Conservation (phyloP, 1,140 invertebrate species). For the Dufourea novaeangliae region DNA sequence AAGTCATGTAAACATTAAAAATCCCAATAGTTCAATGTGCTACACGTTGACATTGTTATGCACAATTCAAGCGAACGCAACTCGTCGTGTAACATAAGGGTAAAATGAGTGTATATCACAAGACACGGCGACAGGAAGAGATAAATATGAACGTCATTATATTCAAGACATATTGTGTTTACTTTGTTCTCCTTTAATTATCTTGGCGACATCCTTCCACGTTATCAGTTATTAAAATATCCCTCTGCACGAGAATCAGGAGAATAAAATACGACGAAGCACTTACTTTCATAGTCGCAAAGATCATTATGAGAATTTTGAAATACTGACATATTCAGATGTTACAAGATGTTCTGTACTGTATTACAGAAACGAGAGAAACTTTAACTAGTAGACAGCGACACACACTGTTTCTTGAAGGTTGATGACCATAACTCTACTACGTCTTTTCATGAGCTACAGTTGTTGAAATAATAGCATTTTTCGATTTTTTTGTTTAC, state of each 20-base stretch:
- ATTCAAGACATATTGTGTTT: background rate
- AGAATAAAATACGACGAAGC: background rate
- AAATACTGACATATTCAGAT: background rate
- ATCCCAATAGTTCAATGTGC: background rate
- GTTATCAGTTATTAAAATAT: background rate
- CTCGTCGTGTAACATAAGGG: background rate
- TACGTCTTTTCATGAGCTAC: background rate
- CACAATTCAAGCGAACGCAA: too few relatives aligned
- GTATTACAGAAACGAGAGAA: background rate
- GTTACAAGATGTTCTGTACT: background rate
- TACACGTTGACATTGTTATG: too few relatives aligned
- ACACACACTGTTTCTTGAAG: background rate
- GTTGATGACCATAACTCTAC: background rate
- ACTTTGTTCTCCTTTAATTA: background rate
- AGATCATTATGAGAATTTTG: background rate
- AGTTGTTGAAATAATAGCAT: background rate
- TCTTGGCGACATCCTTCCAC: background rate
- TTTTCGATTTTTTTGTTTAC: too few relatives aligned
- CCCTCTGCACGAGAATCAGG: background rate
- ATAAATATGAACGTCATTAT: background rate
- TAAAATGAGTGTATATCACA: background rate
- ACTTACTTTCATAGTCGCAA: background rate
- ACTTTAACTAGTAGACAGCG: too few relatives aligned
- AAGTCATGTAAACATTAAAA: background rate
- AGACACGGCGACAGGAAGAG: background rate